A percentile compares a stretch with the other conserved stretches of the same genome.
These are phyloP conservation scores for Adelphocoris suturalis DNA, from an alignment of 2,888 invertebrate genomes.

Conservation along the genomic window DNA sequence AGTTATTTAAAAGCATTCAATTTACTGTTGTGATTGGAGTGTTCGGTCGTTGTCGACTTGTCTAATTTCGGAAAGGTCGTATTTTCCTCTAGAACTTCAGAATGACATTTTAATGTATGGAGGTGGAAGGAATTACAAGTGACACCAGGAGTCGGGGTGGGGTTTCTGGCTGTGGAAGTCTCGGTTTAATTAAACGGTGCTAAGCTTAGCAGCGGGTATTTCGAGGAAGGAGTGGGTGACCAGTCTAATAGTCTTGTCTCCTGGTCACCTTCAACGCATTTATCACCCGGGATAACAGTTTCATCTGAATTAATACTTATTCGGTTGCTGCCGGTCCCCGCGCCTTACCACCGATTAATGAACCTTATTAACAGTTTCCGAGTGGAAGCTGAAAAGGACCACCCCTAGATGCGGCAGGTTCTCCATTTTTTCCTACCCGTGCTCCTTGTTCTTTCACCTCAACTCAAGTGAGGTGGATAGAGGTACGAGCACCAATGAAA, in stretches of 20 bases:
- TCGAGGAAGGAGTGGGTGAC: slow-evolving; percentile 63
- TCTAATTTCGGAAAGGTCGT: not conserved
- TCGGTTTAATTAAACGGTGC: slow-evolving; percentile 48
- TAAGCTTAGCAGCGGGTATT: slow-evolving; percentile 37
- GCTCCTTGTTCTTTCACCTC: too few species aligned
- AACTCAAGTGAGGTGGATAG: too few species aligned
- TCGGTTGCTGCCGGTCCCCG: not conserved
- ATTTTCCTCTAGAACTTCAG: not conserved
- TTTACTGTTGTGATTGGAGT: not conserved
- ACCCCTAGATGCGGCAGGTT: not conserved
- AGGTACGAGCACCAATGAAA: too few species aligned
- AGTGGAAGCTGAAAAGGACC: not conserved
- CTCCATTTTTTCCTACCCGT: not conserved
- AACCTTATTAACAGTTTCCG: slow-evolving; percentile 49
- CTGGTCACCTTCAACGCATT: slow-evolving; percentile 49
- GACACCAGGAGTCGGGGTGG: slow-evolving; percentile 9
- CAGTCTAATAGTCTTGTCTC: slow-evolving; percentile 68
- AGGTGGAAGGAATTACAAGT: slow-evolving; percentile 39
- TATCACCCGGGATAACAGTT: slow-evolving; percentile 62
- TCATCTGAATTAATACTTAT: slow-evolving; percentile 52
- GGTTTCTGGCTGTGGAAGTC: slow-evolving; percentile 33
- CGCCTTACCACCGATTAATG: slow-evolving; percentile 2
- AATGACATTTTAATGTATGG: slow-evolving; percentile 39
- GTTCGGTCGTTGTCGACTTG: not conserved
- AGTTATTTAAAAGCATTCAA: too few species aligned